These are phyloP conservation scores for Trissonchulus latispiculum DNA, from an alignment of 2,888 invertebrate genomes.

Conservation along the genomic window DNA sequence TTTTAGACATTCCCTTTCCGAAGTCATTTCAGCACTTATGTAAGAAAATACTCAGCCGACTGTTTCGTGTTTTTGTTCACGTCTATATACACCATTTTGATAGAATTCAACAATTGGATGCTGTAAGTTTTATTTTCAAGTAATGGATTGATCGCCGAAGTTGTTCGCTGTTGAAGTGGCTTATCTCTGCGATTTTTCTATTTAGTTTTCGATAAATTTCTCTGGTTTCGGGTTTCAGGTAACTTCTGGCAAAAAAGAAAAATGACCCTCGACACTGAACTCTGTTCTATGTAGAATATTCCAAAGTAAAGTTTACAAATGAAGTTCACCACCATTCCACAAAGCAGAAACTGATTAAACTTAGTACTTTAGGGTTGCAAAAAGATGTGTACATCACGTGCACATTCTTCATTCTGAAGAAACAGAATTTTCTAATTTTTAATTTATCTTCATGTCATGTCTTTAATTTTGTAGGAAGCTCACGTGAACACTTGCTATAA, in stretches of 20 bases:
- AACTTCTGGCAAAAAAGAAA: too few relatives aligned
- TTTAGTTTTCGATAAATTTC: too few relatives aligned
- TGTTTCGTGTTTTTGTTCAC: conserved; percentile 82
- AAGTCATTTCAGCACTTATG: conserved; percentile 66
- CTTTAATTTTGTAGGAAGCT: conserved; percentile 59
- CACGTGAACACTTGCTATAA: conserved; percentile 89
- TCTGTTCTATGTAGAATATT: too few relatives aligned
- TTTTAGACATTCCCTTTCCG: conserved; percentile 70
- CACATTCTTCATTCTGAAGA: neutral
- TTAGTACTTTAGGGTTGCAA: neutral
- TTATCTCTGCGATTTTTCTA: too few relatives aligned
- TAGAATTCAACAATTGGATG: conserved; percentile 69
- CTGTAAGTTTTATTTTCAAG: conserved; percentile 62
- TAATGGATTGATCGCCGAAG: too few relatives aligned
- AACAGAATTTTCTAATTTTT: neutral
- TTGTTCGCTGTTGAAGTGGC: too few relatives aligned
- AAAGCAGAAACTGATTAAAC: too few relatives aligned
- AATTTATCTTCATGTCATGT: conserved; percentile 22
- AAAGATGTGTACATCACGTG: neutral
- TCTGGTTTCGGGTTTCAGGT: too few relatives aligned
- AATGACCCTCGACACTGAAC: too few relatives aligned
- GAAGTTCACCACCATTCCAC: too few relatives aligned
- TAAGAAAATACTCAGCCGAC: conserved; percentile 72
- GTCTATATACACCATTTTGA: conserved; percentile 91
- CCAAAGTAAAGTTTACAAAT: too few relatives aligned